These are phyloP conservation scores for Aleiodes leptofemur DNA, from an alignment of 2,888 invertebrate genomes.

Conservation along the genomic window DNA sequence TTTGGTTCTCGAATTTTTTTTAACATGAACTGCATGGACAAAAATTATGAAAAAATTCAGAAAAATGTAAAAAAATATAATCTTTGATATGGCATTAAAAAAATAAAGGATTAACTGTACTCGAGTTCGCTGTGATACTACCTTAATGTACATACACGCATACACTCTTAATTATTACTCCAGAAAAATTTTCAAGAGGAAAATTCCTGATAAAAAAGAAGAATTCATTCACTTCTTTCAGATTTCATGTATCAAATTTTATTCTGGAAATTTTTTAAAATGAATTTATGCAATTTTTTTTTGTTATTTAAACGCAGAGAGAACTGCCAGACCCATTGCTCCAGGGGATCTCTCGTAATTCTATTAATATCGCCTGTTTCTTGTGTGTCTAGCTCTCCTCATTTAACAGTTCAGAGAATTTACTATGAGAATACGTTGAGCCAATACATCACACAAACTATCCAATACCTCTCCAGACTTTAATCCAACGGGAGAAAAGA, in stretches of 20 bases:
- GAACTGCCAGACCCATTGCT: slow-evolving; percentile 15
- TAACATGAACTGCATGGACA: too few species aligned
- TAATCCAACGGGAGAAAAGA: not conserved
- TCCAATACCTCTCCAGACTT: not conserved
- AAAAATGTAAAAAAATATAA: too few species aligned
- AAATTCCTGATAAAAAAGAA: not conserved
- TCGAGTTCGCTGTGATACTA: too few species aligned
- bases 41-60: too few species aligned
- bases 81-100: too few species aligned
- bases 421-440: slow-evolving; percentile 6
- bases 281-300: not conserved
- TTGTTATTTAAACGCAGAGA: not conserved
- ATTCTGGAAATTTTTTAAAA: not conserved
- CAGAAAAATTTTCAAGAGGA: not conserved
- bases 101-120: too few species aligned
- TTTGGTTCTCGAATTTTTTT: too few species aligned
- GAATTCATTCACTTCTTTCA: not conserved
- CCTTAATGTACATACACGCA: too few species aligned
- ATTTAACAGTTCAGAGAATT: slow-evolving; percentile 14
- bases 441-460: slow-evolving; percentile 21
- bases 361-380: slow-evolving; percentile 20
- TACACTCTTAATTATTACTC: too few species aligned
- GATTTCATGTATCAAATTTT: not conserved
- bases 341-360: slow-evolving; percentile 20
- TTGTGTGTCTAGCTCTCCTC: slow-evolving; percentile 27